Conservation (phyloP, 1,140 invertebrate genomes). For the Drosophila kikkawai region DNA sequence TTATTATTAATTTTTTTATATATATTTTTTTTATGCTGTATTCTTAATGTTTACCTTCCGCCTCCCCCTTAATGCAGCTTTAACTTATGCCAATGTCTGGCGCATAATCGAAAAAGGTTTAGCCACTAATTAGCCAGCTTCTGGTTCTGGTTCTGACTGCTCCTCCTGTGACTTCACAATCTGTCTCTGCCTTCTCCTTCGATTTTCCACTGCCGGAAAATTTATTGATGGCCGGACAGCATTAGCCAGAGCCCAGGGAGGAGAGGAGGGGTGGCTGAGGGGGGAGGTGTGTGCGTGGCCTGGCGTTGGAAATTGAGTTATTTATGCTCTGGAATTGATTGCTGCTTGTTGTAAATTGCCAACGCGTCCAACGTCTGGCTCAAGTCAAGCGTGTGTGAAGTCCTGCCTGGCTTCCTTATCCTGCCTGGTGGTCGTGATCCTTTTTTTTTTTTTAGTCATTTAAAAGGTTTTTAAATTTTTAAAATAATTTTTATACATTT, state of each 20-base stretch:
- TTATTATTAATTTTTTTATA: background rate
- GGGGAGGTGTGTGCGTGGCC: background rate
- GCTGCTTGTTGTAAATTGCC: slow-evolving; percentile 76
- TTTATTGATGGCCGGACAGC: slow-evolving; percentile 64
- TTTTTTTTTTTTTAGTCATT: background rate
- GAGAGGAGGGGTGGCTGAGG: background rate
- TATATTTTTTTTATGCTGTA: background rate
- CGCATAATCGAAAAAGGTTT: slow-evolving; percentile 59
- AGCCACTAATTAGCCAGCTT: slow-evolving; percentile 65
- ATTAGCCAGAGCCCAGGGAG: slow-evolving; percentile 23
- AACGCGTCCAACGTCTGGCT: slow-evolving; percentile 32
- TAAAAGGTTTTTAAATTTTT: background rate
- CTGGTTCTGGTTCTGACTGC: background rate
- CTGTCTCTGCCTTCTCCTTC: slow-evolving; percentile 36
- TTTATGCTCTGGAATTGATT: slow-evolving; percentile 78
- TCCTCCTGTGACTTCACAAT: slow-evolving; percentile 27
- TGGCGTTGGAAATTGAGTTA: slow-evolving; percentile 70
- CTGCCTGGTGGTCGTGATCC: background rate
- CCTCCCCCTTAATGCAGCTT: slow-evolving; percentile 11
- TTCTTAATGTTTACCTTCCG: background rate
- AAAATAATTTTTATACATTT: background rate
- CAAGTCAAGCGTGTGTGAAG: slow-evolving; percentile 59
- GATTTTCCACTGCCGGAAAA: slow-evolving; percentile 33
- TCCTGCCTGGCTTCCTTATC: slow-evolving; percentile 3
- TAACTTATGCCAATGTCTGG: slow-evolving; percentile 47